Percentiles rank a stretch among this genome's conserved stretches.
These are phyloP conservation scores for Apostichopus leukothele DNA, from an alignment of 53 echinoderm and acorn worm species.

Conservation along the genomic window DNA sequence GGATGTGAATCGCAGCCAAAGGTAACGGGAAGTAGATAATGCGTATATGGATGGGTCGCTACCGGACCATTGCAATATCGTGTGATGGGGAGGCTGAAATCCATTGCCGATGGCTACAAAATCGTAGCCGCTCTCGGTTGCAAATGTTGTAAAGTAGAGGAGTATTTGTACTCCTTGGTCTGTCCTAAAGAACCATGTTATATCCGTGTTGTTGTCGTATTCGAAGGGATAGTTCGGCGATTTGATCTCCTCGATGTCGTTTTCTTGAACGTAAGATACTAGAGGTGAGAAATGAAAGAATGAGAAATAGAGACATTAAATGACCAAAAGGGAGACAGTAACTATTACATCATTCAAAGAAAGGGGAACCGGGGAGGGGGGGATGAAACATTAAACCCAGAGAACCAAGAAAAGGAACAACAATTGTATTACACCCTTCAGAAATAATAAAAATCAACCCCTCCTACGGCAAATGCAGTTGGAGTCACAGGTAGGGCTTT, in stretches of 20 bases:
- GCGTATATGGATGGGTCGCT: background rate
- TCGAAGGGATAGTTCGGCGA: conserved; percentile 21
- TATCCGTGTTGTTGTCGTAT: background rate
- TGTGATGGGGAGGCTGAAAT: background rate
- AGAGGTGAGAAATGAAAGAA: background rate
- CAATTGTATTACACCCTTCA: no score
- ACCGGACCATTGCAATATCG: conserved; percentile 20
- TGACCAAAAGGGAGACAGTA: no score
- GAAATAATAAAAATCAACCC: no score
- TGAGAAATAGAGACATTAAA: background rate
- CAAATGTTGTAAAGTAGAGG: conserved; percentile 3
- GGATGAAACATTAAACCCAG: no score
- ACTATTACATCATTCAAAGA: no score
- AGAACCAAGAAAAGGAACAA: no score
- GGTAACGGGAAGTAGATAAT: conserved; percentile 2
- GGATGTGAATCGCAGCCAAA: conserved; percentile 16
- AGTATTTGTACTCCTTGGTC: conserved; percentile 27
- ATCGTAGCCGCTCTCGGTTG: conserved; percentile 9
- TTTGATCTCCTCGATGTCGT: background rate
- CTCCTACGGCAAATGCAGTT: no score
- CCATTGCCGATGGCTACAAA: conserved; percentile 29
- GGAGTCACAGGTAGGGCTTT: no score
- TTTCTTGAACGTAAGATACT: conserved; percentile 13
- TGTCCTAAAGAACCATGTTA: background rate
- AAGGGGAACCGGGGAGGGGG: no score